phyloP scores from a whole-genome alignment of 2,888 invertebrate genomes.

The Oscheius sp. region DNA sequence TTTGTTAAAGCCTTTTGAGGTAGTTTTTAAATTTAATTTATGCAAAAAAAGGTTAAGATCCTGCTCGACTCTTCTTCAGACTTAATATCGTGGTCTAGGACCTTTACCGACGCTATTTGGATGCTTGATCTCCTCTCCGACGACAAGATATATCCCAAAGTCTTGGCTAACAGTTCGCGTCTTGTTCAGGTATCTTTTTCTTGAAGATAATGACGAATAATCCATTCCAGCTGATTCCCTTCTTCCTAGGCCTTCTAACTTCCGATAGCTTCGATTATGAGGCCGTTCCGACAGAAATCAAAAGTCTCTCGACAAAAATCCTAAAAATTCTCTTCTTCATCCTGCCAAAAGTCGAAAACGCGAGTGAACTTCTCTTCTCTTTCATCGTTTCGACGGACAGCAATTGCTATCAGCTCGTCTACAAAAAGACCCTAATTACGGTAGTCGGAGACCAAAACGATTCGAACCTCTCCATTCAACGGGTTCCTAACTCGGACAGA shows the following conservation, averaged over 20 bases:
- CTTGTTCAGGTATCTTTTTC: constrained; percentile 14
- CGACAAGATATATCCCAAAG: constrained; percentile 22
- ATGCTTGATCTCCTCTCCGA: constrained; percentile 10
- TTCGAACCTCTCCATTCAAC: background rate
- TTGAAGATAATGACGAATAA: no score
- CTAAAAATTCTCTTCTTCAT: constrained; percentile 9
- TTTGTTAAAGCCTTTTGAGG: constrained; percentile 36
- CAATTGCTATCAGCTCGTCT: background rate
- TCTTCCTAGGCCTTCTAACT: constrained; percentile 9
- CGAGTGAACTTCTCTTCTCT: constrained; percentile 3
- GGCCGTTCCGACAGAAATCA: background rate
- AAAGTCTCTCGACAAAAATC: constrained; percentile 5
- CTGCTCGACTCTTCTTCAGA: background rate
- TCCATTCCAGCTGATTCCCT: constrained; percentile 6
- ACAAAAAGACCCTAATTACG: background rate
- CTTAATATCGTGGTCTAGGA: background rate
- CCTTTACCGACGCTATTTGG: background rate
- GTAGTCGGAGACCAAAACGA: constrained; percentile 18
- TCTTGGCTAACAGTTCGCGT: background rate
- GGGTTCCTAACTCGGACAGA: background rate
- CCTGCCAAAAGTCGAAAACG: constrained; percentile 7
- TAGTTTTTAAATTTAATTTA: background rate
- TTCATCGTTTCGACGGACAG: background rate
- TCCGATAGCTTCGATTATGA: constrained; percentile 12
- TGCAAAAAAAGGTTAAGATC: background rate